Evolutionary conservation across 2,888 invertebrate genomes (phyloP).

Genomic region (Diadromus collaris): DNA sequence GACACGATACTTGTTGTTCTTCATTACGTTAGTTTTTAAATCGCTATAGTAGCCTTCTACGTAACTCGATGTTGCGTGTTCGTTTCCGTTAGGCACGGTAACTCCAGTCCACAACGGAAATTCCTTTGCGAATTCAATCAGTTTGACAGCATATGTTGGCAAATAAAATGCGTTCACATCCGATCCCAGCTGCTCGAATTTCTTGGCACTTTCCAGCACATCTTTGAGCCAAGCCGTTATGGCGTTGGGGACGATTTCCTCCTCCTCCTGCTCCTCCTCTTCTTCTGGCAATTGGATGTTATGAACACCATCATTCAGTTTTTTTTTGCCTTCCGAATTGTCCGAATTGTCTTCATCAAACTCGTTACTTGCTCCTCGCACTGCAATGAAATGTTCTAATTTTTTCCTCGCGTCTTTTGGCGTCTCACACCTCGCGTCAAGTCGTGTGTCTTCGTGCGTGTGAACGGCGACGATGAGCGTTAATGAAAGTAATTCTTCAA

Average conservation of each 20-base stretch:
- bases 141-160: neutral
- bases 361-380: neutral
- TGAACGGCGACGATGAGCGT: constrained; percentile 8
- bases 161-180: constrained; percentile 26
- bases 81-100: neutral
- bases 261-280: neutral
- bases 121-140: constrained; percentile 4
- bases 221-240: neutral
- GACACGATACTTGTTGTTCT: no score
- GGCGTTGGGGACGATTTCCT: neutral
- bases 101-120: constrained; percentile 28
- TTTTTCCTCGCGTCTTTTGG: constrained; percentile 14
- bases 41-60: constrained; percentile 35
- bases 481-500: neutral
- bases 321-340: neutral
- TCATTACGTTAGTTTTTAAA: constrained; percentile 2
- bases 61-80: constrained; percentile 8
- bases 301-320: neutral
- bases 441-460: constrained; percentile 1
- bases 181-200: neutral
- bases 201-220: neutral
- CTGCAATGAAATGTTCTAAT: neutral
- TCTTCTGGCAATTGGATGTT: neutral
- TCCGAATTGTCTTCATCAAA: neutral
- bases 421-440: neutral